A percentile compares a stretch with the other conserved stretches of the same genome.
phyloP scores from a whole-genome alignment of 2,113 vertebrate species.

The Oryzias curvinotus region DNA sequence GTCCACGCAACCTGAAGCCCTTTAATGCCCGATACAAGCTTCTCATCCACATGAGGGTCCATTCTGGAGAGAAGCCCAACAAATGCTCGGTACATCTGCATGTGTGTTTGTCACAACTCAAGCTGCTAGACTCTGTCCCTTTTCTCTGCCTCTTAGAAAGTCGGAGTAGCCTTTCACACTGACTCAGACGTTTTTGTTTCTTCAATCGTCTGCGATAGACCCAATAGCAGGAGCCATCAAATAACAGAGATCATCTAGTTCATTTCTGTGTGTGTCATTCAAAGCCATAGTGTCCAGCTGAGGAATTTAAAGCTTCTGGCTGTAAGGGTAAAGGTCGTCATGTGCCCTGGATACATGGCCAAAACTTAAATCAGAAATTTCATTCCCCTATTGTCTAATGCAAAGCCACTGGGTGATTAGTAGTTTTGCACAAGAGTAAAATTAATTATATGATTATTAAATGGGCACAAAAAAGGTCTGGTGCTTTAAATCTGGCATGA shows the following conservation, averaged over 20 bases:
- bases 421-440: constrained; percentile 62
- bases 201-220: constrained; percentile 2
- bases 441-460: constrained; percentile 71
- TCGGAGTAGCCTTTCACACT: not conserved
- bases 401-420: constrained; percentile 64
- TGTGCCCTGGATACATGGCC: constrained; percentile 34
- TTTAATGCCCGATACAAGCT: constrained; percentile 98
- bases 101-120: constrained; percentile 5
- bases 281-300: constrained; percentile 23
- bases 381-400: constrained; percentile 36
- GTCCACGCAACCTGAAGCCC: constrained; percentile 88
- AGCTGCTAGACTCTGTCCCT: too few species aligned
- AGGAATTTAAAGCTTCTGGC: constrained; percentile 24
- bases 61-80: constrained; percentile 98
- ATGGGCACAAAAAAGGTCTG: constrained; percentile 61
- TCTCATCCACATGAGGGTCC: constrained; percentile 97
- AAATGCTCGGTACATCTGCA: constrained; percentile 88
- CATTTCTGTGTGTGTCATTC: constrained; percentile 24
- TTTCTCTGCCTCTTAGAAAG: not conserved
- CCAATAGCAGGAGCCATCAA: constrained; percentile 32
- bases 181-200: constrained; percentile 6
- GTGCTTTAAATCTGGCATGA: constrained; percentile 52
- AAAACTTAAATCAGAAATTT: constrained; percentile 42
- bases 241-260: constrained; percentile 21
- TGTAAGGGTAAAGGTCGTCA: constrained; percentile 29